A percentile compares a stretch with the other conserved stretches of the same genome.
Conservation (phyloP, 2,888 invertebrate species). For the Ditylenchus weischeri region DNA sequence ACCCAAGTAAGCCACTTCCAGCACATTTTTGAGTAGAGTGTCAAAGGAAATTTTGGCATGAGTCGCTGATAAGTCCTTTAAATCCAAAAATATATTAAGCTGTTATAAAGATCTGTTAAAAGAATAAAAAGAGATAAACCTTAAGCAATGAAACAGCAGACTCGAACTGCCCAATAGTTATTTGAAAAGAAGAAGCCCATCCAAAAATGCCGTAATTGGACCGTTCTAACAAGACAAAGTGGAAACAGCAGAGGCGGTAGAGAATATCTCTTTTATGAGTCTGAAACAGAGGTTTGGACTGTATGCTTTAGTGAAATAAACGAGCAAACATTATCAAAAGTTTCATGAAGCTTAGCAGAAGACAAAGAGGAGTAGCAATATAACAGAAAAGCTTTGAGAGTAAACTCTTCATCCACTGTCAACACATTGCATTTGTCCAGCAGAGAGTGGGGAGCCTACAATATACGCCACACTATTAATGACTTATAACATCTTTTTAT, state of each 20-base stretch:
- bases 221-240: constrained; percentile 33
- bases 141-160: constrained; percentile 33
- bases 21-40: constrained; percentile 26
- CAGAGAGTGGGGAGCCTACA: constrained; percentile 20
- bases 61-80: constrained; percentile 27
- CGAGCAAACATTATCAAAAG: constrained; percentile 22
- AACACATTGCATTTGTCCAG: constrained; percentile 30
- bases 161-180: constrained; percentile 28
- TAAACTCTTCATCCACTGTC: constrained; percentile 31
- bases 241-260: constrained; percentile 38
- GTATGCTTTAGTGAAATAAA: neutral
- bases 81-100: neutral
- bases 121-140: constrained; percentile 8
- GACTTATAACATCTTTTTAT: too few species aligned
- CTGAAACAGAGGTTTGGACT: constrained; percentile 23
- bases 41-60: constrained; percentile 25
- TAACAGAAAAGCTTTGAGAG: constrained; percentile 27
- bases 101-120: too few species aligned
- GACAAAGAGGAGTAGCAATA: constrained; percentile 34
- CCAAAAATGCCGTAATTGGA: constrained; percentile 35
- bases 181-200: constrained; percentile 24
- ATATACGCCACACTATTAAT: too few species aligned
- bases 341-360: constrained; percentile 23
- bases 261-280: constrained; percentile 23
- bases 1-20: constrained; percentile 29